phyloP scores from a whole-genome alignment of 1,140 invertebrate genomes.

The Habropoda laboriosa region DNA sequence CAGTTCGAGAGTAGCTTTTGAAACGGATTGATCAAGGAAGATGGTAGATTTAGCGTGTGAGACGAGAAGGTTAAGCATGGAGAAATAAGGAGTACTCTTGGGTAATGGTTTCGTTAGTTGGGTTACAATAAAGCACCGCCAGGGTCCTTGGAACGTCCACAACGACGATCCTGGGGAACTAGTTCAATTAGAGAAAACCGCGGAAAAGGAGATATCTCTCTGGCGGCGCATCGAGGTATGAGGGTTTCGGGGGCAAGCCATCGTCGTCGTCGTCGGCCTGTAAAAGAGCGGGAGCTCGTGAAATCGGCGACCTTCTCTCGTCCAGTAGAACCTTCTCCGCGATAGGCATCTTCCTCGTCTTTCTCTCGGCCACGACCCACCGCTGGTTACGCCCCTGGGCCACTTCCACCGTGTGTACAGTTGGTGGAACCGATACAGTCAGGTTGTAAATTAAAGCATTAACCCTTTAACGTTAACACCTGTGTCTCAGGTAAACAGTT shows the following conservation, averaged over 20 bases:
- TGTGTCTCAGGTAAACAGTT: no score
- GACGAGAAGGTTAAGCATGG: no score
- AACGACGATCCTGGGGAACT: conserved; percentile 69
- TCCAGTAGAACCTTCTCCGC: conserved; percentile 47
- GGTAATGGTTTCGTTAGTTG: no score
- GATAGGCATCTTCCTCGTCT: conserved; percentile 52
- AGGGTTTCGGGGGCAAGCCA: conserved; percentile 78
- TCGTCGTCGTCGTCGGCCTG: conserved; percentile 67
- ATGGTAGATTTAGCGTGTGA: no score
- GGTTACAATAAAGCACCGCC: no score
- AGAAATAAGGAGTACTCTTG: no score
- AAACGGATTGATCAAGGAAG: no score
- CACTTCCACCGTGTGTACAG: no score
- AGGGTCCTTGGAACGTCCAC: conserved; percentile 40
- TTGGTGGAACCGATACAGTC: no score
- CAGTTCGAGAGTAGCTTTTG: not conserved
- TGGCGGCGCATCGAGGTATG: conserved; percentile 74
- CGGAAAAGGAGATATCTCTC: conserved; percentile 76
- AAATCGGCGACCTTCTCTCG: conserved; percentile 61
- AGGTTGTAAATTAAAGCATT: no score
- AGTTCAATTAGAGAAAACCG: conserved; percentile 80
- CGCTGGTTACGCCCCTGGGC: conserved; percentile 47
- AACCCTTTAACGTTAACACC: no score
- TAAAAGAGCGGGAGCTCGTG: conserved; percentile 63
- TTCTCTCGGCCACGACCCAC: conserved; percentile 25